Evolutionary conservation across 2,888 invertebrate genomes (phyloP).

Genomic region (Ophion ventricosus): DNA sequence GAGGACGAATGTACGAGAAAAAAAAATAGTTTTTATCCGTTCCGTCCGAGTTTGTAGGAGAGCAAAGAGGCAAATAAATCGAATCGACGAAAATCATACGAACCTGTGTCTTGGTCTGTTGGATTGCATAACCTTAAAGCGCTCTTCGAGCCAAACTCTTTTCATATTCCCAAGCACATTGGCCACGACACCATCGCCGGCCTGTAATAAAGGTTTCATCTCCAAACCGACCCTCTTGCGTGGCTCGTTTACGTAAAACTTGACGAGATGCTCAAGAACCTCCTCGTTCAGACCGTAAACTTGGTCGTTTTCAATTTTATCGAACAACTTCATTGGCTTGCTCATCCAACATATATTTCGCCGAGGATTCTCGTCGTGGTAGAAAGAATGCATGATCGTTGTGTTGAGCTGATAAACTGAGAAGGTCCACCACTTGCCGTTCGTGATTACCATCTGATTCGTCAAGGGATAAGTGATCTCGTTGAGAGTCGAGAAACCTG

Average conservation of each 20-base stretch:
- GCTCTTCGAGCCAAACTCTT: slow-evolving; percentile 88
- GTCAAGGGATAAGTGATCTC: slow-evolving; percentile 96
- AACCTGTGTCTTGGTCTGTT: slow-evolving; percentile 87
- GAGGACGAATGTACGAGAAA: too few relatives aligned
- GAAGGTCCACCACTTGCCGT: slow-evolving; percentile 94
- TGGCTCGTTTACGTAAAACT: slow-evolving; percentile 90
- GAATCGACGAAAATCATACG: slow-evolving; percentile 24
- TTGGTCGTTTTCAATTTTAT: slow-evolving; percentile 88
- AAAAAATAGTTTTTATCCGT: too few relatives aligned
- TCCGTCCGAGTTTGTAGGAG: too few relatives aligned
- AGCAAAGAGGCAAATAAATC: too few relatives aligned
- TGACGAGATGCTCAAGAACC: slow-evolving; percentile 89
- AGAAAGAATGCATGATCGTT: slow-evolving; percentile 87
- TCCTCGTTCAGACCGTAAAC: slow-evolving; percentile 92
- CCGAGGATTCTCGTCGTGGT: slow-evolving; percentile 87
- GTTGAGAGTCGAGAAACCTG: slow-evolving; percentile 93
- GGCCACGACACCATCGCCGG: slow-evolving; percentile 86
- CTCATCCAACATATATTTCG: slow-evolving; percentile 93
- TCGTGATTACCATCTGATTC: slow-evolving; percentile 94
- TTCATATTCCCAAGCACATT: slow-evolving; percentile 88
- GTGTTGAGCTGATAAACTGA: slow-evolving; percentile 97
- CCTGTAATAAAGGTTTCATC: slow-evolving; percentile 90
- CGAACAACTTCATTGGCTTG: slow-evolving; percentile 89
- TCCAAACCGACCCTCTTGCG: slow-evolving; percentile 85
- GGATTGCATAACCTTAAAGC: slow-evolving; percentile 88